A percentile compares a stretch with the other conserved stretches of the same genome.
These are phyloP conservation scores for Drosophila paulistorum DNA, from an alignment of 1,140 invertebrate species.

Conservation along the genomic window DNA sequence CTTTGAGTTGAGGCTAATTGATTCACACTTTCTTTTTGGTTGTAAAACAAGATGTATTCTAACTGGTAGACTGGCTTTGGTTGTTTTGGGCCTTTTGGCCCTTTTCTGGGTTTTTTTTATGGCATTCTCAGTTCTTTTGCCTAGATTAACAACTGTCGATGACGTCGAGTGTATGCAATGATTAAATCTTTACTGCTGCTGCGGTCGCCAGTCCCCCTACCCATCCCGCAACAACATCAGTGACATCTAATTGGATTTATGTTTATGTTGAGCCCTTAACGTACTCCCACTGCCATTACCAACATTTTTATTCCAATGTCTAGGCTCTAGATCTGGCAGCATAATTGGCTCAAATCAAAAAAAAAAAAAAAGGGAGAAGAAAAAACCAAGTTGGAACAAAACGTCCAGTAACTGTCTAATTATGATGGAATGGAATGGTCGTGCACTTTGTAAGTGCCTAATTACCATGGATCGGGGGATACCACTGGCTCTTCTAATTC, in stretches of 20 bases:
- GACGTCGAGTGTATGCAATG: constrained; percentile 31
- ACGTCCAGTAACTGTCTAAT: constrained; percentile 33
- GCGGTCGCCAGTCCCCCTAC: neutral
- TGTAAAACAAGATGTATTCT: constrained; percentile 74
- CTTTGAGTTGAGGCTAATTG: constrained; percentile 62
- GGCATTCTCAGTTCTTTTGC: constrained; percentile 1
- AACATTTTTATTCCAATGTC: too few species aligned
- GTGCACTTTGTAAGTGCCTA: constrained; percentile 31
- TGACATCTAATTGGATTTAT: constrained; percentile 54
- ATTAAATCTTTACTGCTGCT: constrained; percentile 72
- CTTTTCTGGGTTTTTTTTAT: neutral
- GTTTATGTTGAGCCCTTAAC: constrained; percentile 16
- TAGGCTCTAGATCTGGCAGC: constrained; percentile 36
- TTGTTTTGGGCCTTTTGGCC: neutral
- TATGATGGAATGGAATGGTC: constrained; percentile 16
- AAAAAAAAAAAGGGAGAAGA: neutral
- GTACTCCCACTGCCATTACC: neutral
- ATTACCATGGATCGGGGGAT: constrained; percentile 43
- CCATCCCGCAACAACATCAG: constrained; percentile 8
- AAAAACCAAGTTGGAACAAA: constrained; percentile 33
- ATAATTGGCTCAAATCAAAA: constrained; percentile 53
- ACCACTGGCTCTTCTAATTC: constrained; percentile 26
- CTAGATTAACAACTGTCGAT: constrained; percentile 41
- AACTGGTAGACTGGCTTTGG: neutral
- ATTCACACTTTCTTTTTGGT: constrained; percentile 80